phyloP scores from a whole-genome alignment of 2,113 vertebrate species.

The Manacus vitellinus region DNA sequence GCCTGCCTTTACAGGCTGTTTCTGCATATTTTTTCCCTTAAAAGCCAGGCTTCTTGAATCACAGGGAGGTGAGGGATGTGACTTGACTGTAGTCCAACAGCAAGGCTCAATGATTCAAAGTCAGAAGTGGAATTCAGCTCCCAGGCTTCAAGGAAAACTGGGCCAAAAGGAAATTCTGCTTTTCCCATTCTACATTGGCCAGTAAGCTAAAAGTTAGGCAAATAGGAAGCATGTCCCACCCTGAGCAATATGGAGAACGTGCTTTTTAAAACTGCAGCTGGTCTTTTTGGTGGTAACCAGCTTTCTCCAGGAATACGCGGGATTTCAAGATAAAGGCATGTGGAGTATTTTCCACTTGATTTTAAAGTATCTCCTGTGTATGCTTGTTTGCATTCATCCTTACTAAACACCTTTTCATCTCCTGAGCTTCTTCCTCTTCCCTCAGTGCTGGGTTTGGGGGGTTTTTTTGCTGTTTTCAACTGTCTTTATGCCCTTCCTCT shows the following conservation, averaged over 20 bases:
- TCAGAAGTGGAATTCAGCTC: slow-evolving; percentile 53
- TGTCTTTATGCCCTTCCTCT: neutral
- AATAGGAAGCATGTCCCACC: slow-evolving; percentile 55
- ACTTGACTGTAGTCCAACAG: slow-evolving; percentile 47
- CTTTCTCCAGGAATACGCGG: slow-evolving; percentile 6
- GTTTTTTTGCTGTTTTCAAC: neutral
- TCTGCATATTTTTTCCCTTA: slow-evolving; percentile 28
- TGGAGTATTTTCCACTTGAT: slow-evolving; percentile 9
- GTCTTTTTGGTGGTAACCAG: neutral
- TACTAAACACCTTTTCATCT: neutral
- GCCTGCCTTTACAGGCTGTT: neutral
- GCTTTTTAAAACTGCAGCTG: slow-evolving; percentile 36
- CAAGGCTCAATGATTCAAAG: slow-evolving; percentile 58
- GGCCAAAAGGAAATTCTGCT: slow-evolving; percentile 60
- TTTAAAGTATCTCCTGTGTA: neutral
- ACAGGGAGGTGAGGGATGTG: slow-evolving; percentile 53
- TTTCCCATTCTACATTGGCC: slow-evolving; percentile 50
- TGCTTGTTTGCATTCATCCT: neutral
- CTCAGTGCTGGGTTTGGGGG: neutral
- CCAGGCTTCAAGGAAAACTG: slow-evolving; percentile 45
- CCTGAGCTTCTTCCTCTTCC: neutral
- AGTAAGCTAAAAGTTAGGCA: slow-evolving; percentile 38
- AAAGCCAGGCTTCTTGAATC: slow-evolving; percentile 42
- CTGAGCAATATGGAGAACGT: neutral
- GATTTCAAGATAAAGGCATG: slow-evolving; percentile 10